A percentile compares a stretch with the other conserved stretches of the same genome.
phyloP scores from a whole-genome alignment of 2,888 invertebrate species.

The Monochamus alternatus region DNA sequence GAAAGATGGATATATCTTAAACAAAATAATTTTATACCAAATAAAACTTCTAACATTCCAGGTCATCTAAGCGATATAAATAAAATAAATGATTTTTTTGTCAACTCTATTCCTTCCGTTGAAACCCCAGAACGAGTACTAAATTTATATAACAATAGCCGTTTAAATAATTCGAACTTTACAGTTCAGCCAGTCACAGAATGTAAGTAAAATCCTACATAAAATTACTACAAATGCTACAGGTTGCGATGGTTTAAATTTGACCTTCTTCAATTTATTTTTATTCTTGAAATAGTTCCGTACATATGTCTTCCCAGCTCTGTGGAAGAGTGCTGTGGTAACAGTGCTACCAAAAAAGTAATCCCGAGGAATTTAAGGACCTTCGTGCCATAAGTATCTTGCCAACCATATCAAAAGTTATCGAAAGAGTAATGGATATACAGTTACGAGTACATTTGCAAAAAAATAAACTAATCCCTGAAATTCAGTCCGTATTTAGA shows the following conservation, averaged over 20 bases:
- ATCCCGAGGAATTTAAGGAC: constrained; percentile 4
- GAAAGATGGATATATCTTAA: neutral
- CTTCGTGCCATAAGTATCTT: too few species aligned
- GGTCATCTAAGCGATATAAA: neutral
- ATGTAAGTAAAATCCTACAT: neutral
- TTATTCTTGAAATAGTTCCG: constrained; percentile 12
- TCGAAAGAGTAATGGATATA: too few species aligned
- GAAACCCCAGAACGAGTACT: too few species aligned
- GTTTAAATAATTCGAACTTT: neutral
- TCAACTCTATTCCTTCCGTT: too few species aligned
- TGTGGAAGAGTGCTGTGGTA: too few species aligned
- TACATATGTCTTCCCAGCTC: too few species aligned
- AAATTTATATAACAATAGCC: neutral
- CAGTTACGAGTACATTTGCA: too few species aligned
- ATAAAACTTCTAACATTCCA: too few species aligned
- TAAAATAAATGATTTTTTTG: neutral
- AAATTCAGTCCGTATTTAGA: constrained; percentile 12
- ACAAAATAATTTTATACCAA: too few species aligned
- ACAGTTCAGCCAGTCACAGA: neutral
- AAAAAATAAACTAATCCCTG: too few species aligned
- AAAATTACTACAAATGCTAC: constrained; percentile 12
- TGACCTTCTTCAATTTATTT: constrained; percentile 13
- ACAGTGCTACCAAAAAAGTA: constrained; percentile 1
- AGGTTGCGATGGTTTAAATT: constrained; percentile 21
- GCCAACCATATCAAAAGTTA: too few species aligned